Evolutionary conservation across 1,140 invertebrate species (phyloP).

Genomic region (Hylaeus anthracinus): DNA sequence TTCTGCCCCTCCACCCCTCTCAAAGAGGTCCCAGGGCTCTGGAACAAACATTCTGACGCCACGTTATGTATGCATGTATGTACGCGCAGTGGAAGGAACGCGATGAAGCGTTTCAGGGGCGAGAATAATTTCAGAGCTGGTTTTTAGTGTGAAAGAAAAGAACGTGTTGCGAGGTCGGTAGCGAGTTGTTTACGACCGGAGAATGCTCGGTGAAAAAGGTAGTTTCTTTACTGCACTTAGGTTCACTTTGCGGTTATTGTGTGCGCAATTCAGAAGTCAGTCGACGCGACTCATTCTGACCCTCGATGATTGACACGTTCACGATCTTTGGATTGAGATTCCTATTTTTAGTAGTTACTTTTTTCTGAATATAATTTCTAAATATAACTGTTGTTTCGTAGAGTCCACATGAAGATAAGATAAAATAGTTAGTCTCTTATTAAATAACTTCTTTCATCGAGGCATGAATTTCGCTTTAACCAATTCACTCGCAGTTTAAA

Average conservation of each 20-base stretch:
- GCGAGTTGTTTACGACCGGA: not conserved
- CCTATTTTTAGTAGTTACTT: too few species aligned
- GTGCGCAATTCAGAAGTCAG: too few species aligned
- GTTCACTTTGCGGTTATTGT: not conserved
- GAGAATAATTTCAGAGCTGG: constrained; percentile 20
- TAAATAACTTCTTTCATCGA: too few species aligned
- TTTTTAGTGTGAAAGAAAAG: not conserved
- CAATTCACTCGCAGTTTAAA: too few species aligned
- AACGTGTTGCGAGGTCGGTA: not conserved
- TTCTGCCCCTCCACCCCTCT: not conserved
- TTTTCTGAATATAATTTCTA: too few species aligned
- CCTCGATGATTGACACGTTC: too few species aligned
- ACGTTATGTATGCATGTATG: not conserved
- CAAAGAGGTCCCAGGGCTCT: not conserved
- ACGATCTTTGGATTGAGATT: too few species aligned
- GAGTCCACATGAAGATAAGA: too few species aligned
- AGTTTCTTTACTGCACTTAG: not conserved
- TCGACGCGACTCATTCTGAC: too few species aligned
- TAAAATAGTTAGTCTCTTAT: too few species aligned
- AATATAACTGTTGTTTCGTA: too few species aligned
- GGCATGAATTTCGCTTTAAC: too few species aligned
- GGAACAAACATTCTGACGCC: constrained; percentile 6
- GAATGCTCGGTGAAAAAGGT: not conserved
- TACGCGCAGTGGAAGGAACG: constrained; percentile 2
- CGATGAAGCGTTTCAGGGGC: constrained; percentile 1